Evolutionary conservation across 2,113 vertebrate genomes (phyloP).

Genomic region (Spheniscus mendiculus): DNA sequence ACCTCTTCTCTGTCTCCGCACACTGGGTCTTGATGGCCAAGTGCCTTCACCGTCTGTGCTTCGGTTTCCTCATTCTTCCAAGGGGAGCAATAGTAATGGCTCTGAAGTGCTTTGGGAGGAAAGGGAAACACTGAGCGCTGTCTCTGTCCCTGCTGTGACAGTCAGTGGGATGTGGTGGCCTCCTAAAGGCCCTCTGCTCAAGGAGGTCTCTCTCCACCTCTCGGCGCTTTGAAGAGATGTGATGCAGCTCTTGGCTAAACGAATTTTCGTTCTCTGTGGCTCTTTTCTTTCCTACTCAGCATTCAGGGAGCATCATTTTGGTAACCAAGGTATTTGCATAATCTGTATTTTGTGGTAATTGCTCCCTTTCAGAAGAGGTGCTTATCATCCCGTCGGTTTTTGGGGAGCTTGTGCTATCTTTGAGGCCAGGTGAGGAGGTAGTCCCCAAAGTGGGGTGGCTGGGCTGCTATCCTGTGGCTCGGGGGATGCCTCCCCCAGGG

Average conservation of each 20-base stretch:
- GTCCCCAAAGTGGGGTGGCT: not conserved
- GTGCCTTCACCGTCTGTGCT: not conserved
- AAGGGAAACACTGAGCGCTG: rapidly evolving
- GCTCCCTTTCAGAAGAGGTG: slow-evolving; percentile 43
- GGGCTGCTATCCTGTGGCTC: not conserved
- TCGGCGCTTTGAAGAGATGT: not conserved
- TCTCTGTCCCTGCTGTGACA: not conserved
- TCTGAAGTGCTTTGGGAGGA: not conserved
- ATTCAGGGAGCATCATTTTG: slow-evolving; percentile 25
- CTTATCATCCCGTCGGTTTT: not conserved
- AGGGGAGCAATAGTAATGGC: rapidly evolving
- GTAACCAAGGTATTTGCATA: slow-evolving; percentile 65
- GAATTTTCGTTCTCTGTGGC: not conserved
- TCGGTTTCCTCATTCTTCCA: not conserved
- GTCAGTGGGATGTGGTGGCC: not conserved
- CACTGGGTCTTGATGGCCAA: not conserved
- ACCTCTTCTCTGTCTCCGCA: not conserved
- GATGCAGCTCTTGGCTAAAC: not conserved
- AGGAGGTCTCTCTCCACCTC: not conserved
- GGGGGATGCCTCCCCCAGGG: not conserved
- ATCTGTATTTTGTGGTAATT: slow-evolving; percentile 54
- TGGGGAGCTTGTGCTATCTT: not conserved
- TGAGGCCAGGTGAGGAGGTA: not conserved
- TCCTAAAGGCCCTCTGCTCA: not conserved
- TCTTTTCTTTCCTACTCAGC: slow-evolving; percentile 37